phyloP scores from a whole-genome alignment of 2,113 vertebrate species.

The Agapornis roseicollis region DNA sequence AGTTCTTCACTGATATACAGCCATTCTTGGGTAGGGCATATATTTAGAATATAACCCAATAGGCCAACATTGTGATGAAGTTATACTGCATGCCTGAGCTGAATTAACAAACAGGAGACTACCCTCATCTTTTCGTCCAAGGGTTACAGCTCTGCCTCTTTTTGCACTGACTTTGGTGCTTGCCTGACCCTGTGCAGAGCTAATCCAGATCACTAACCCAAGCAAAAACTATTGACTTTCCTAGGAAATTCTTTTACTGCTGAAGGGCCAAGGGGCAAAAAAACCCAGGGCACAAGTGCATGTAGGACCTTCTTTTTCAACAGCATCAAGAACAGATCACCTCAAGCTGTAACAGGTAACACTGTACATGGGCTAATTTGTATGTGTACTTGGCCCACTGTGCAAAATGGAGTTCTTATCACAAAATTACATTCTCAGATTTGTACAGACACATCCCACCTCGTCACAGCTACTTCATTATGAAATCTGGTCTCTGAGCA shows the following conservation, averaged over 20 bases:
- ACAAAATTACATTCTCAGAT: neutral
- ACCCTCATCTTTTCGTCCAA: neutral
- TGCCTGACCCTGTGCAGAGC: neutral
- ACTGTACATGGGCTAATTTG: neutral
- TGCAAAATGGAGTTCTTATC: neutral
- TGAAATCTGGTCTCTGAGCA: neutral
- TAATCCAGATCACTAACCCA: neutral
- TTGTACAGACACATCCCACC: neutral
- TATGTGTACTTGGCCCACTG: neutral
- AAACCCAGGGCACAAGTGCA: neutral
- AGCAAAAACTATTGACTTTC: conserved; percentile 4
- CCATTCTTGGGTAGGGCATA: neutral
- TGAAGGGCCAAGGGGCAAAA: neutral
- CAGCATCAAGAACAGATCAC: neutral
- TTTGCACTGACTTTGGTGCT: neutral
- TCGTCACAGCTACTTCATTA: neutral
- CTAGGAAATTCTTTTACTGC: neutral
- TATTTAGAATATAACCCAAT: neutral
- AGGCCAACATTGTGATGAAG: rapidly evolving
- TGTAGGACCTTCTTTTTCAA: neutral
- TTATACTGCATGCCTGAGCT: neutral
- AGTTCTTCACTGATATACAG: neutral
- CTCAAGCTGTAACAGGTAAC: neutral
- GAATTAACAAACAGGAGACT: neutral
- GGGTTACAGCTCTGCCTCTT: neutral